Evolutionary conservation across 30 jellyfish, hydroid and myxozoan genomes (phyloP), one percentile per base, ranked within the genome.

Genomic region (Nemopilema nomurai): DNA sequence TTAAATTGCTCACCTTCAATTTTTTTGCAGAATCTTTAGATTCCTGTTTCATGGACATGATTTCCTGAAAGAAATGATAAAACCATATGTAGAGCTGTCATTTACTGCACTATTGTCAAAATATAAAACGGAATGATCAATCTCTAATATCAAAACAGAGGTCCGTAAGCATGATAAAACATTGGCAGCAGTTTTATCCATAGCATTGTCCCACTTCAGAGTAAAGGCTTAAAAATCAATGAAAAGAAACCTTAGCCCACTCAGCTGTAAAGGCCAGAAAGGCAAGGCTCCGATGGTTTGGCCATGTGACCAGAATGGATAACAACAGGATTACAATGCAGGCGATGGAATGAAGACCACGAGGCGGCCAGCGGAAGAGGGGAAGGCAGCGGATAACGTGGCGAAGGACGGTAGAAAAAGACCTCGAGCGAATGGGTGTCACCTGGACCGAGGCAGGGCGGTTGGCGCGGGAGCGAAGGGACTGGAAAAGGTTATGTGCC

Each of bases 1-100:
- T n/a, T n/a, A n/a, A n/a, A n/a, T n/a, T 71, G n/a, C 72, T 18
- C 8, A 83, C 92, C 92, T 83, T 83, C 17, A 74, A 51, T 50
- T 71, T 79, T 53, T 71, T 83, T 0, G 81, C 49, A 8, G 86
- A 86, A 20, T 83, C 92, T 41, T 83, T 83, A 22, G 63, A 21
- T 21, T 67, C 76, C 24, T 50, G 77, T 53, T 73, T 83, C 82
- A 71, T 49, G 16, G 74, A 79, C 26, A 52, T 41, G 1, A 83
- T 51, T 49, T 83, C 92, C 92, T 83, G 13, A 41, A 41, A 41
- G 57, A 30, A 41, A n/a, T n/a, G n/a, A n/a, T n/a, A n/a, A n/a
- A n/a, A n/a, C n/a, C n/a, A n/a, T n/a, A n/a, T n/a, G n/a, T n/a
- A n/a, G n/a, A n/a, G n/a, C n/a, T n/a, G n/a, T n/a, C n/a, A n/a